Base-by-base conservation (phyloP, 2,797 vertebrate species). In the Parotocinclus haroldoi region DNA sequence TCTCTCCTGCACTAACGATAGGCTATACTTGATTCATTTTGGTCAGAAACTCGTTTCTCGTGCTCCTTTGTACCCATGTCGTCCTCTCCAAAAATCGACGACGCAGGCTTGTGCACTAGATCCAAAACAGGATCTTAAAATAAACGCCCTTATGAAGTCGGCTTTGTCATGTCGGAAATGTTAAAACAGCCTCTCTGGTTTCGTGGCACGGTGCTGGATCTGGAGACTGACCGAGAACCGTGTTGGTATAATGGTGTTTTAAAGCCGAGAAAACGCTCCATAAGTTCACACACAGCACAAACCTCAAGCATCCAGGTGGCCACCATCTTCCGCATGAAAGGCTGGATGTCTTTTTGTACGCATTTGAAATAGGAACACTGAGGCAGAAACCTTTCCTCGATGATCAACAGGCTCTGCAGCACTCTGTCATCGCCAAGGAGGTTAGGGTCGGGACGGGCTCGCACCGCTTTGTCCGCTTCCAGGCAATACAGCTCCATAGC, bases 261-360 rank as follows among this genome's bases (percentile, higher is more conserved):
- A 27, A 27, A 27, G 27, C 2, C 27, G 27, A 27, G 17, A 52
- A 58, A 51, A 50, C 14, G 57, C 51, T 37, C 54, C 36, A 62
- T n/a, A 59, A 53, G 50, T 51, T 66, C 66, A 60, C 40, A 59
- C 54, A 53, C 49, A 54, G 55, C 46, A 76, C 76, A 63, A 91
- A 98, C 95, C 96, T 98, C 96, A 81, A 97, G 89, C 96, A 98
- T 98, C 96, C 95, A 98, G 80, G 91, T 92, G 76, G 96, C 93
- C 82, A 98, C 91, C 93, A 95, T 94, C 85, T 93, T 90, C 81
- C 96, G 89, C 96, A 98, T 98, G 83, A 92, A 92, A 52, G 95
- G 96, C 79, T 94, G 91, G 79, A 98, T 93, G 80, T 98, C 96
- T 89, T 92, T 93, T 90, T 98, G 96, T 72, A 98, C 90, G 82